Evolutionary conservation across 2,113 vertebrate genomes (phyloP), one percentile per base, ranked within the genome.

Genomic region (Epinephelus moara): DNA sequence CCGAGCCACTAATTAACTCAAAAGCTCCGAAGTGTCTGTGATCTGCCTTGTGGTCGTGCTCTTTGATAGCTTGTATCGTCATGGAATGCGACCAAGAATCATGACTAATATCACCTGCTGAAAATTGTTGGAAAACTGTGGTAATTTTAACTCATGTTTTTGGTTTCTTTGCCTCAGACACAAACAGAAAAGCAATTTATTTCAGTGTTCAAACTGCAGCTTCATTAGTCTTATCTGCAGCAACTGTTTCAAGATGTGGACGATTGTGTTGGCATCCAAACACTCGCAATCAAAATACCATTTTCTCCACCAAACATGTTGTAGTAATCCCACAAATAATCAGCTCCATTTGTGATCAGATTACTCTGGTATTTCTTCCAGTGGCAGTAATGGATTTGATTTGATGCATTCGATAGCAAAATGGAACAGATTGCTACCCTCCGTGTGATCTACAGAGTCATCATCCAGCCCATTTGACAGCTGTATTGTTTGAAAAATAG

Each of bases 341-440:
- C 87, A 81, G 64, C 71, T 79, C 59, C 59, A 77, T 69, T 89
- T 89, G 73, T 63, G 75, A 84, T 83, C 69, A 85, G 84, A 93
- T 85, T 89, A 78, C 82, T 72, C 47, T 49, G 61, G 27, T 19
- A 52, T 87, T 81, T 80, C 80, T 50, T 80, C 57, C 70, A 73
- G 57, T 83, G 68, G 67, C 81, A 74, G 85, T 74, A 86, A 90
- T 84, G 84, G 80, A 89, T 90, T 88, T 77, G 75, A 85, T 72
- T 84, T 85, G 42, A 45, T 45, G 61, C 70, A 76, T 75, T 64
- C 3, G 25, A 84, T 77, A 80, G 75, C 81, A 59, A 79, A 85
- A 53, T 85, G 72, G 82, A 88, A 85, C 80, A 83, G 70, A 84
- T 86, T 84, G 80, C 85, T 72, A 78, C 75, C 79, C 66, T 67